Conservation (phyloP, 2,888 invertebrate species). For the Cheilosia pagana region DNA sequence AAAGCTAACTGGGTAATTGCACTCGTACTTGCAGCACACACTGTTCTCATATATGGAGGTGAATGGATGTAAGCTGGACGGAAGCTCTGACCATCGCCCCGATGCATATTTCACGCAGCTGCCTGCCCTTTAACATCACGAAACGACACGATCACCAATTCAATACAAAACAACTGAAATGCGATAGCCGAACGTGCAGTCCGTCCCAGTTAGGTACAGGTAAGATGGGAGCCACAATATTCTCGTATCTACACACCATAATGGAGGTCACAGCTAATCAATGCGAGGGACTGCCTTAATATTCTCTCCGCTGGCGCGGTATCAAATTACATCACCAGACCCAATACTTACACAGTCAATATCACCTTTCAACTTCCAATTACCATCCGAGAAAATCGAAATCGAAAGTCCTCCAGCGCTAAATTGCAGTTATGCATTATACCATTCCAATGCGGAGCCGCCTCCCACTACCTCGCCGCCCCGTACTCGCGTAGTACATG, state of each 20-base stretch:
- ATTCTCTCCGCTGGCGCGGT: conserved; percentile 2
- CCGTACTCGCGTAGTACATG: conserved; percentile 3
- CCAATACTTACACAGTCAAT: conserved; percentile 53
- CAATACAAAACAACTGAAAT: conserved; percentile 46
- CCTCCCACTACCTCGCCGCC: conserved; percentile 32
- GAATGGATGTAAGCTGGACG: conserved; percentile 9
- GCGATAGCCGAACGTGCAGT: conserved; percentile 50
- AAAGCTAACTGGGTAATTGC: no score
- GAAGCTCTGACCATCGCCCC: conserved; percentile 49
- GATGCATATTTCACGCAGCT: conserved; percentile 8
- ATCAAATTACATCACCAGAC: conserved; percentile 63
- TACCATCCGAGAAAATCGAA: conserved; percentile 62
- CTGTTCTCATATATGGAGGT: background rate
- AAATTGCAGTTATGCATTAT: conserved; percentile 26
- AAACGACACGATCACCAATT: background rate
- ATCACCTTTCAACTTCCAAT: conserved; percentile 74
- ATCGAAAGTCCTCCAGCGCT: conserved; percentile 60
- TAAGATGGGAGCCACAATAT: conserved; percentile 50
- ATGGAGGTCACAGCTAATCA: conserved; percentile 54
- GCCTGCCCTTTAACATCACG: conserved; percentile 14
- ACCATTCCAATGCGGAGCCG: conserved; percentile 8
- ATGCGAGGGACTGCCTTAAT: conserved; percentile 16
- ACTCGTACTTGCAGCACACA: no score
- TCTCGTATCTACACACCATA: conserved; percentile 21
- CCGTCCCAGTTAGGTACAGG: conserved; percentile 14